These are phyloP conservation scores for Butorides virescens DNA, from an alignment of 2,113 vertebrate species.

Conservation along the genomic window DNA sequence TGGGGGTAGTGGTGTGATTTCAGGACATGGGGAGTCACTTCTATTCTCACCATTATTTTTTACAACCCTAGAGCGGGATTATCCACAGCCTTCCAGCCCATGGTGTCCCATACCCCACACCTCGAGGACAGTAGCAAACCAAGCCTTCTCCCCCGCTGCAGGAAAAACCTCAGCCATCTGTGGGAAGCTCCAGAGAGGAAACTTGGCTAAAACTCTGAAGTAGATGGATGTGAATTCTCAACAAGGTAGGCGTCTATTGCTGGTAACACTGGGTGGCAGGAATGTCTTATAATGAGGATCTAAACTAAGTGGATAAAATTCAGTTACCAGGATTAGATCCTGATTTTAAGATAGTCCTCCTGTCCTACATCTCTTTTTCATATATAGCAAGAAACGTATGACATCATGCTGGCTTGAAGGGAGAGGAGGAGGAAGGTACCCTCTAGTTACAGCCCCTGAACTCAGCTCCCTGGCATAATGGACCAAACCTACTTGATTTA, in stretches of 20 bases:
- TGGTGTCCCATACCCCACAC: background rate
- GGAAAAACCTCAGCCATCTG: background rate
- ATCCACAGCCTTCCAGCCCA: background rate
- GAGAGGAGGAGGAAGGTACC: background rate
- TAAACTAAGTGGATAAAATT: background rate
- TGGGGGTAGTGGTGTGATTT: background rate
- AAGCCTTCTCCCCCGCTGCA: background rate
- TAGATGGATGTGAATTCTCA: background rate
- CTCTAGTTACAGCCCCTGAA: background rate
- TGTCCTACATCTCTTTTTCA: background rate
- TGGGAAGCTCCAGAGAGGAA: background rate
- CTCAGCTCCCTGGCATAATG: background rate
- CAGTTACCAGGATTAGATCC: background rate
- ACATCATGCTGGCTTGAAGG: background rate
- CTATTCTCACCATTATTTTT: background rate
- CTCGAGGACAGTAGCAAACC: background rate
- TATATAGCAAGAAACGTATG: background rate
- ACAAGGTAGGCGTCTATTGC: background rate
- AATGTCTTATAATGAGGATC: background rate
- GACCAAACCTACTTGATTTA: background rate
- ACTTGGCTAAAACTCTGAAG: background rate
- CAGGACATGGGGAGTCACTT: background rate
- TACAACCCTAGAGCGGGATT: background rate
- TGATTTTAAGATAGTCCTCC: background rate
- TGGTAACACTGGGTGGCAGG: background rate